A percentile compares a stretch with the other conserved stretches of the same genome.
Conservation (phyloP, 2,113 vertebrate species). For the Chrysemys picta region DNA sequence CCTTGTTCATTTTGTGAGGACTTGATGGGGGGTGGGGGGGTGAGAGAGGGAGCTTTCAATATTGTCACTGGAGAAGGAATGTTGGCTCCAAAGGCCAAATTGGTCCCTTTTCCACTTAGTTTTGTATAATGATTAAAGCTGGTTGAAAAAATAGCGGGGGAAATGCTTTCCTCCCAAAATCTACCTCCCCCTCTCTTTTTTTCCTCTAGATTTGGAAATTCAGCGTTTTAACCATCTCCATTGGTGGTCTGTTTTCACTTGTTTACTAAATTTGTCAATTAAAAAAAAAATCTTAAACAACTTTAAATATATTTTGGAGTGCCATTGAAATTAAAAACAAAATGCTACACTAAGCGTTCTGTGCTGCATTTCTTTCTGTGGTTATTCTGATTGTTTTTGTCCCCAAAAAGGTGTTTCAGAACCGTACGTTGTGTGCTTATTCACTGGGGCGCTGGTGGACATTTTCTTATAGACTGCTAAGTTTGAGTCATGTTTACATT, state of each 20-base stretch:
- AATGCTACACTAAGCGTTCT: accelerated
- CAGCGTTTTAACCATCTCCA: not conserved
- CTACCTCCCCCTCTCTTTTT: not conserved
- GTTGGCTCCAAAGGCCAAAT: accelerated
- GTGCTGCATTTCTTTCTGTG: not conserved
- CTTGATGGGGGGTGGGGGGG: not conserved
- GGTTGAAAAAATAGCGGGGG: not conserved
- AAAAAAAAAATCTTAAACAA: accelerated
- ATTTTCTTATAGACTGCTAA: not conserved
- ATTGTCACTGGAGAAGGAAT: not conserved
- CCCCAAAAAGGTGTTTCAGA: not conserved
- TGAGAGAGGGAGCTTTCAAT: accelerated
- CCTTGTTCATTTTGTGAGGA: not conserved
- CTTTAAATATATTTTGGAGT: not conserved
- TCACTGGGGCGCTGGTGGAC: not conserved
- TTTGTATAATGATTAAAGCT: accelerated
- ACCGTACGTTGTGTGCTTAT: accelerated
- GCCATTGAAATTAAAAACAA: not conserved
- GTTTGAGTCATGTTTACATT: not conserved
- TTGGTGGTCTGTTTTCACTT: not conserved
- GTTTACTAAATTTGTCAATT: not conserved
- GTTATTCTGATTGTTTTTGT: not conserved
- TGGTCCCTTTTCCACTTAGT: not conserved
- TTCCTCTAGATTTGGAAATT: not conserved
- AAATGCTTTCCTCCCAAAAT: not conserved